Percentiles rank a stretch among this genome's conserved stretches.
Evolutionary conservation across 2,888 invertebrate species (phyloP).

Genomic region (Agrotis segetum): DNA sequence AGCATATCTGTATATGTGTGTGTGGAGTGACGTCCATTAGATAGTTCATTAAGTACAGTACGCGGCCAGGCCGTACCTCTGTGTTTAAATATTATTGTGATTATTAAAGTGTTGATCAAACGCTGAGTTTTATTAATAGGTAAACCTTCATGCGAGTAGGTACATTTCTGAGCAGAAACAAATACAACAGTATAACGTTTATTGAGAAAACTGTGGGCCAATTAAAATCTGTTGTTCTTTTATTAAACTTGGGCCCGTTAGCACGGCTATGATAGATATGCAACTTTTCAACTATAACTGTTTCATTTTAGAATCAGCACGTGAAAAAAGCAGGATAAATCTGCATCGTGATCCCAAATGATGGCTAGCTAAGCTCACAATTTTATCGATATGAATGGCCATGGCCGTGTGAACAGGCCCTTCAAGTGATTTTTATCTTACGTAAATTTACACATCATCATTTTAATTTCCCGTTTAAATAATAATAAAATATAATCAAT

Average conservation of each 20-base stretch:
- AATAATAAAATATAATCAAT: background rate
- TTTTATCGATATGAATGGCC: too few species aligned
- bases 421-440: too few species aligned
- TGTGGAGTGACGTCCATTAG: background rate
- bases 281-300: background rate
- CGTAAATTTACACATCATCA: background rate
- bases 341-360: background rate
- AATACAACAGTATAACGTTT: slow-evolving; percentile 31
- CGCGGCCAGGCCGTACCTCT: slow-evolving; percentile 46
- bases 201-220: slow-evolving; percentile 33
- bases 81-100: slow-evolving; percentile 61
- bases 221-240: background rate
- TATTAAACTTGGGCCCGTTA: background rate
- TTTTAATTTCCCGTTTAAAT: background rate
- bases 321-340: background rate
- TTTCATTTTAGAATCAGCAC: background rate
- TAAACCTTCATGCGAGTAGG: background rate
- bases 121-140: slow-evolving; percentile 43
- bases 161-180: slow-evolving; percentile 19
- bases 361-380: too few species aligned
- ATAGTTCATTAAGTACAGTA: slow-evolving; percentile 1
- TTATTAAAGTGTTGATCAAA: slow-evolving; percentile 78
- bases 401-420: too few species aligned
- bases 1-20: background rate
- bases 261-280: background rate